Base-by-base conservation (phyloP, 53 echinoderm and acorn worm genomes). In the Mesocentrotus franciscanus region DNA sequence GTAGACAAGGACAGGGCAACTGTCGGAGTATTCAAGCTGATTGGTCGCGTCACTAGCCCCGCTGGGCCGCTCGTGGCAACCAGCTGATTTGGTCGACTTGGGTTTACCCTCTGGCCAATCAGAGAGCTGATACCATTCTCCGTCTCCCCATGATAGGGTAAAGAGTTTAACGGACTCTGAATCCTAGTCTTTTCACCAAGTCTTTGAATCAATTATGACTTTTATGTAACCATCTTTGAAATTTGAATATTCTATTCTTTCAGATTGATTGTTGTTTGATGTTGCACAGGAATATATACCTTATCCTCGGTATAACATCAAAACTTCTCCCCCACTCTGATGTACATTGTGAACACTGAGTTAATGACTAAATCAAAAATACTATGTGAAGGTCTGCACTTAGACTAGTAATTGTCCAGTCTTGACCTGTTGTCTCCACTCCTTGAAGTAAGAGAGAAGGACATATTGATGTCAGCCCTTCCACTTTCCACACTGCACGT, bases 51-150 rank as follows among this genome's bases (percentile, higher is more conserved):
- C 91, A 61, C 91, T 91, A 66, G 91, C 91, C 91, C 91, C 60
- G 91, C 91, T 91, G 91, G 66, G 62, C 91, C 14, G 42, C 91
- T 90, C 60, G 91, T 91, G 91, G 91, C 91, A 91, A 66, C 91
- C 91, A 91, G 91, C 91, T 66, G 58, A 66, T 91, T 39, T 91
- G 91, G 91, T 22, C 66, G 61, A 91, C 22, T 33, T 91, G 91
- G 90, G 64, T 90, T 61, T 36, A 13, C 91, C 91, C 91, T 64
- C 39, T 22, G 32, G 91, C 91, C 91, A 91, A 91, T 91, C 91
- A 64, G 34, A 66, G 60, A 10, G 20, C 33, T 17, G 91, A 87
- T 87, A 87, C 87, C 87, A 10, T 57, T 87, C 87, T 27, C 58
- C 15, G 10, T 58, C 87, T 87, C 87, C 27, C 56, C 58, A 58